Percentiles rank a stretch among this genome's conserved stretches.
Evolutionary conservation across 2,113 vertebrate species (phyloP).

Genomic region (Naja naja): DNA sequence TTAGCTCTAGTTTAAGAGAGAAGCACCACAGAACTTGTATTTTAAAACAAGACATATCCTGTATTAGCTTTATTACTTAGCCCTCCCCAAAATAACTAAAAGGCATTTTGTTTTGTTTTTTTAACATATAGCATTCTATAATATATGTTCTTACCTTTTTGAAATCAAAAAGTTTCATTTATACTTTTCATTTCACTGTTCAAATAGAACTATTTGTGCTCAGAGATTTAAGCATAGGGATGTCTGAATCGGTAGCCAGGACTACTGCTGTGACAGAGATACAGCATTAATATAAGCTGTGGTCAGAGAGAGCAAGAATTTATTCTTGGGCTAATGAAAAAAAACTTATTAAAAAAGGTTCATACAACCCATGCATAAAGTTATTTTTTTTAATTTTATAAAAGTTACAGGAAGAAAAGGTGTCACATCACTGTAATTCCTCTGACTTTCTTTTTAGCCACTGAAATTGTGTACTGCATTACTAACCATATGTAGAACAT

Average conservation of each 20-base stretch:
- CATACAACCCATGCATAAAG: background rate
- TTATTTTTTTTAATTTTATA: slow-evolving; percentile 4
- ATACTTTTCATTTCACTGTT: slow-evolving; percentile 20
- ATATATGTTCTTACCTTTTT: background rate
- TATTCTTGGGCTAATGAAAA: background rate
- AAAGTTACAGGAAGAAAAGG: background rate
- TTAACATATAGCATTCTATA: slow-evolving; percentile 30
- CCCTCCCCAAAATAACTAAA: background rate
- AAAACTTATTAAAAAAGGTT: background rate
- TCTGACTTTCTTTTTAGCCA: background rate
- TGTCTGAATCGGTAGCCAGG: background rate
- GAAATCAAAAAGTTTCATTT: slow-evolving; percentile 32
- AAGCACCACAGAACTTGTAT: slow-evolving; percentile 24
- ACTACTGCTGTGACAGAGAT: slow-evolving; percentile 1
- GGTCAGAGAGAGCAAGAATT: background rate
- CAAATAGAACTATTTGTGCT: slow-evolving; percentile 43
- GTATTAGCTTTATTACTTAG: slow-evolving; percentile 42
- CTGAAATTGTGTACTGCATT: slow-evolving; percentile 7
- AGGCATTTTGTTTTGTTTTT: background rate
- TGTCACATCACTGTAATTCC: background rate
- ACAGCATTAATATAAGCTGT: slow-evolving; percentile 13
- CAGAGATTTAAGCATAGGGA: slow-evolving; percentile 1
- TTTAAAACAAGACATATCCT: slow-evolving; percentile 32
- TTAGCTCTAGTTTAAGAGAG: background rate
- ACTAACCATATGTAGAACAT: accelerated